Percentiles rank a stretch among this genome's conserved stretches.
Conservation (phyloP, 2,113 vertebrate genomes). For the Shinisaurus crocodilurus region DNA sequence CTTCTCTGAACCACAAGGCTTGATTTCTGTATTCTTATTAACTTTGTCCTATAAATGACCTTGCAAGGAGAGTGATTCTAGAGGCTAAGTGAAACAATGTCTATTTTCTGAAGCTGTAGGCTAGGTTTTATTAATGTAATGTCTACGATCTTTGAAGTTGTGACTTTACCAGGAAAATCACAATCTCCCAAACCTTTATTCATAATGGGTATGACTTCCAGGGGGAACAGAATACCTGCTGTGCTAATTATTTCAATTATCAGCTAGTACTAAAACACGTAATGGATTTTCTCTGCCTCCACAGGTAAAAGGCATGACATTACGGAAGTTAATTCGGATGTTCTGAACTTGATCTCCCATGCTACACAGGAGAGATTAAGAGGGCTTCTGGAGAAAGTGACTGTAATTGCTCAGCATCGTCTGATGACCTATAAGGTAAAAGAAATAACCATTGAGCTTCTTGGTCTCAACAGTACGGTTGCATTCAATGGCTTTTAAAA, state of each 20-base stretch:
- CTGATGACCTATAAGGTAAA: conserved; percentile 86
- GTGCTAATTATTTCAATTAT: conserved; percentile 98
- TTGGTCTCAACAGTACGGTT: conserved; percentile 35
- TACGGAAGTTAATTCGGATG: conserved; percentile 87
- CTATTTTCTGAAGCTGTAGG: conserved; percentile 91
- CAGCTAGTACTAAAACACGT: conserved; percentile 90
- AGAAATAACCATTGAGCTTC: conserved; percentile 60
- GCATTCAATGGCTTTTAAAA: conserved; percentile 39
- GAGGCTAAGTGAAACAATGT: conserved; percentile 89
- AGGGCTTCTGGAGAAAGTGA: conserved; percentile 88
- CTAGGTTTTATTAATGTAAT: conserved; percentile 96
- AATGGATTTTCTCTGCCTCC: conserved; percentile 91
- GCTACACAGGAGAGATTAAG: conserved; percentile 89
- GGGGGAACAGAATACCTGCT: conserved; percentile 94
- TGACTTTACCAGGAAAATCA: conserved; percentile 97
- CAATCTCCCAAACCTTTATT: conserved; percentile 97
- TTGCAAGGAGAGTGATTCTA: conserved; percentile 89
- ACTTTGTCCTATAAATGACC: conserved; percentile 96
- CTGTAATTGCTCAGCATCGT: conserved; percentile 86
- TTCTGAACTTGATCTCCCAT: conserved; percentile 89
- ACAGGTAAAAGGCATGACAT: conserved; percentile 91
- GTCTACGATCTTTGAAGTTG: conserved; percentile 98
- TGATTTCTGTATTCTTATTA: conserved; percentile 87
- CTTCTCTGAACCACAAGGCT: conserved; percentile 76
- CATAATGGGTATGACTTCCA: conserved; percentile 97